Evolutionary conservation across 1,140 invertebrate genomes (phyloP).

Genomic region (Araneus ventricosus): DNA sequence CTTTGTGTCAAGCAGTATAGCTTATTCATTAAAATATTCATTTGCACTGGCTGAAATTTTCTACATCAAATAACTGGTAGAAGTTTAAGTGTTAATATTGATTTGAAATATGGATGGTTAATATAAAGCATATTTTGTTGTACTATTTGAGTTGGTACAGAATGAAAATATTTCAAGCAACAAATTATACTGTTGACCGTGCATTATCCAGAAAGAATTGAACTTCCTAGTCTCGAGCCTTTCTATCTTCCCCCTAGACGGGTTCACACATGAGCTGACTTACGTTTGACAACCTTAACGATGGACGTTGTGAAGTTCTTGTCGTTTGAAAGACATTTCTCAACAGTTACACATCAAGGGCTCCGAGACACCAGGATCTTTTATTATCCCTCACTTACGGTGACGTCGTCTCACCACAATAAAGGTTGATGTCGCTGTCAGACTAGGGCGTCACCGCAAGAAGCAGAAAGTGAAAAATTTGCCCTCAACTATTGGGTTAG

Average conservation of each 20-base stretch:
- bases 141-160: too few relatives aligned
- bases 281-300: slow-evolving; percentile 5
- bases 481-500: slow-evolving; percentile 23
- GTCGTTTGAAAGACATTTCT: slow-evolving; percentile 28
- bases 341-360: not conserved
- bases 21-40: too few relatives aligned
- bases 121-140: too few relatives aligned
- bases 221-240: not conserved
- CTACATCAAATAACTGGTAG: too few relatives aligned
- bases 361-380: not conserved
- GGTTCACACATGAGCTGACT: not conserved
- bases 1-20: too few relatives aligned
- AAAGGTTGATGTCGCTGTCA: slow-evolving; percentile 19
- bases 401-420: slow-evolving; percentile 12
- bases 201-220: not conserved
- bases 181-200: too few relatives aligned
- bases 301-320: slow-evolving; percentile 1
- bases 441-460: not conserved
- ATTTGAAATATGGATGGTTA: too few relatives aligned
- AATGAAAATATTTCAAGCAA: too few relatives aligned
- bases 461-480: slow-evolving; percentile 28
- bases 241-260: not conserved
- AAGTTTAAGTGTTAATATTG: too few relatives aligned
- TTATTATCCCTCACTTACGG: slow-evolving; percentile 21
- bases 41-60: too few relatives aligned